Percentiles rank a stretch among this genome's conserved stretches.
Conservation (phyloP, 1,140 invertebrate genomes). For the Paraescarpia echinospica region DNA sequence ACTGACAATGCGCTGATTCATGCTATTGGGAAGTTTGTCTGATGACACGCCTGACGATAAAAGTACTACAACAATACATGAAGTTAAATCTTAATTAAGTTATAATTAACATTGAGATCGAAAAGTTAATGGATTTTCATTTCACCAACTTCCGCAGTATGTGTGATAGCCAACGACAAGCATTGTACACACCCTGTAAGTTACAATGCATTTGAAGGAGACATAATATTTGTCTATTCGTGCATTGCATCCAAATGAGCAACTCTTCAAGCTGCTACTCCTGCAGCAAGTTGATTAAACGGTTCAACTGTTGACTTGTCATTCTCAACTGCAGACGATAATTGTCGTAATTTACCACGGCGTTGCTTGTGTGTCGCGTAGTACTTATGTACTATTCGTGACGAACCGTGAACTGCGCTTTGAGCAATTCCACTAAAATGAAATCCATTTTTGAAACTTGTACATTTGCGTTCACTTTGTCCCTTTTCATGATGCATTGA, state of each 20-base stretch:
- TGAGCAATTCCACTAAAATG: not conserved
- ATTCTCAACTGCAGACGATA: not conserved
- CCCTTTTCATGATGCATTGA: no score
- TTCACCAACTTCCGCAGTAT: no score
- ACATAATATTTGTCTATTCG: not conserved
- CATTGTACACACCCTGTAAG: no score
- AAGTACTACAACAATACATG: no score
- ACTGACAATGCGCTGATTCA: no score
- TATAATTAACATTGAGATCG: no score
- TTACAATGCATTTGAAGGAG: not conserved
- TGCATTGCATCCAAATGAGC: not conserved
- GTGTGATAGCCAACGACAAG: no score
- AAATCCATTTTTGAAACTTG: not conserved
- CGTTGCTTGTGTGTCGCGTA: not conserved
- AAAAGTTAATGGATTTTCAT: no score
- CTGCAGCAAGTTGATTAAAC: not conserved
- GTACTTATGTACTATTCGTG: not conserved
- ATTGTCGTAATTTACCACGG: not conserved
- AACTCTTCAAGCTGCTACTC: not conserved
- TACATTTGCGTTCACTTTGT: no score
- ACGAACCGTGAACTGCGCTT: not conserved
- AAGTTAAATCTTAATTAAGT: no score
- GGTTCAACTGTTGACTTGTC: not conserved
- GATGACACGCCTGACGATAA: no score
- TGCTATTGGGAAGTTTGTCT: no score